A percentile compares a stretch with the other conserved stretches of the same genome.
These are phyloP conservation scores for Malurus splendens DNA, from an alignment of 2,797 vertebrate species.

Conservation along the genomic window DNA sequence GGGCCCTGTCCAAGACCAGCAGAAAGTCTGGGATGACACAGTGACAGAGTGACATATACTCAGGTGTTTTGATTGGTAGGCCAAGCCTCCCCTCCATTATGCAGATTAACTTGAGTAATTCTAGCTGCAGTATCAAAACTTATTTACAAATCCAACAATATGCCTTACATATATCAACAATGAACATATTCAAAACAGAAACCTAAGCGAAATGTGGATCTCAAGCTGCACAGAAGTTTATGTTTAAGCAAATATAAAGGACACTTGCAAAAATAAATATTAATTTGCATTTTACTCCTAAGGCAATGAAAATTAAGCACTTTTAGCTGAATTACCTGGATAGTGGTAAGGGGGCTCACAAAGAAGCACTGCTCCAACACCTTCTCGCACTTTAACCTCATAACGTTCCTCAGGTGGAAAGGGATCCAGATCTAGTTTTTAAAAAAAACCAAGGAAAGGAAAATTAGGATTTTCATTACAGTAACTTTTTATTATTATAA, in stretches of 20 bases:
- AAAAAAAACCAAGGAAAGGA: not conserved
- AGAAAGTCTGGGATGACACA: not conserved
- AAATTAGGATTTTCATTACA: not conserved
- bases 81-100: not conserved
- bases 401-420: constrained; percentile 91
- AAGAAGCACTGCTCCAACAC: constrained; percentile 90
- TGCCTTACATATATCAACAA: not conserved
- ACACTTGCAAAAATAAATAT: not conserved
- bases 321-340: constrained; percentile 79
- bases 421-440: constrained; percentile 83
- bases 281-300: not conserved
- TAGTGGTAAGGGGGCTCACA: constrained; percentile 90
- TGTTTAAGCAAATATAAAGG: not conserved
- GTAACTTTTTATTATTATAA: not conserved
- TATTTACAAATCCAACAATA: not conserved
- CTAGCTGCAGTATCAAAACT: not conserved
- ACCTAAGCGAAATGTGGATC: not conserved
- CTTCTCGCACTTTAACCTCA: constrained; percentile 86
- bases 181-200: not conserved
- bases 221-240: not conserved
- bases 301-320: not conserved
- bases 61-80: not conserved
- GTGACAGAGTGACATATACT: not conserved
- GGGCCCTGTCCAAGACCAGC: not conserved
- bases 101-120: not conserved